Evolutionary conservation across 2,888 invertebrate species (phyloP).

Genomic region (Dermolepida albohirtum): DNA sequence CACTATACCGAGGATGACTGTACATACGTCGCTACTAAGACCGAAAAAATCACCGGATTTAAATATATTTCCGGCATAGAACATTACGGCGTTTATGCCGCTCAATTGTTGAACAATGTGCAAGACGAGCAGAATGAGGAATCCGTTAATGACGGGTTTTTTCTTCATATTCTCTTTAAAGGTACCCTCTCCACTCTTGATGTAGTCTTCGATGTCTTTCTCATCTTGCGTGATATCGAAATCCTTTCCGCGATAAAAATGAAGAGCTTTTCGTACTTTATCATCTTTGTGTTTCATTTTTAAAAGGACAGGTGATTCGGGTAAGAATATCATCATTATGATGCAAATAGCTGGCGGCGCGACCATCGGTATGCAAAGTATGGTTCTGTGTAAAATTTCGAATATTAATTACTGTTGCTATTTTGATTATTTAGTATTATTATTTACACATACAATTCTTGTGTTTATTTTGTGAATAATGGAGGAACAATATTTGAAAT

Average conservation of each 20-base stretch:
- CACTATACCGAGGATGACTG: constrained; percentile 81
- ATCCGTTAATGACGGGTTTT: constrained; percentile 57
- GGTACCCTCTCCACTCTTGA: constrained; percentile 48
- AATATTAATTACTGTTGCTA: too few relatives aligned
- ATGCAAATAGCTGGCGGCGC: constrained; percentile 66
- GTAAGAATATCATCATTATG: constrained; percentile 74
- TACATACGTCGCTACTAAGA: constrained; percentile 72
- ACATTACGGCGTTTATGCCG: constrained; percentile 84
- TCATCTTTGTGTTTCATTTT: constrained; percentile 67
- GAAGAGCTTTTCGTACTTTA: constrained; percentile 73
- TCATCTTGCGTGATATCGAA: constrained; percentile 75
- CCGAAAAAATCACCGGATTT: constrained; percentile 72
- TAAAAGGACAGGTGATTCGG: constrained; percentile 79
- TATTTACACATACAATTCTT: too few relatives aligned
- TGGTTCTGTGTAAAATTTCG: too few relatives aligned
- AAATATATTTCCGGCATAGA: constrained; percentile 80
- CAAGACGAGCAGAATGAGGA: constrained; percentile 61
- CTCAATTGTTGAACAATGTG: constrained; percentile 81
- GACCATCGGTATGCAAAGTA: constrained; percentile 31
- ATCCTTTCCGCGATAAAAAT: constrained; percentile 77
- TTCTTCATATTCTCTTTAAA: constrained; percentile 49
- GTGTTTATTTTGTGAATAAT: too few relatives aligned
- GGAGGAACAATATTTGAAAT: too few relatives aligned
- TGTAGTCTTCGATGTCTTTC: constrained; percentile 70
- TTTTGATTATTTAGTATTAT: too few relatives aligned